Evolutionary conservation across 2,797 vertebrate species (phyloP).

Genomic region (Darevskia nairensis): DNA sequence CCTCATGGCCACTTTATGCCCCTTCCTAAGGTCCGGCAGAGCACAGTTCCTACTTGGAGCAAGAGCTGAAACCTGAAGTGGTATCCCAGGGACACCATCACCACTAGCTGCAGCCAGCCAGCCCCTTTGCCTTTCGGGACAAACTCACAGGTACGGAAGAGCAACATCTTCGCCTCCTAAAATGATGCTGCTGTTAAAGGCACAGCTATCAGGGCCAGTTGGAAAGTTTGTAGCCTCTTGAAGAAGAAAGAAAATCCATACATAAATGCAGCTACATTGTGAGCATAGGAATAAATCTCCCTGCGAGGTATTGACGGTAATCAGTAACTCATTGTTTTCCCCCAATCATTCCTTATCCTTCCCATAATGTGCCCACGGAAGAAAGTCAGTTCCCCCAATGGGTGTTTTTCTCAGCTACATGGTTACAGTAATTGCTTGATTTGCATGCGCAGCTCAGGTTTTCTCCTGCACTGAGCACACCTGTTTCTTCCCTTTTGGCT

Average conservation of each 20-base stretch:
- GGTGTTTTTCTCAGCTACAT: not conserved
- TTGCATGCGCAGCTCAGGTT: conserved; percentile 9
- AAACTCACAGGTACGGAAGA: not conserved
- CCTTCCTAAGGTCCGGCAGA: not conserved
- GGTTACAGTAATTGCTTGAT: conserved; percentile 21
- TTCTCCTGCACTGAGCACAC: not conserved
- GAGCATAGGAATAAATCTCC: not conserved
- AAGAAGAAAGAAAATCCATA: not conserved
- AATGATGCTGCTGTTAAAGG: not conserved
- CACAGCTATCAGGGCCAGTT: not conserved
- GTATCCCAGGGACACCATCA: not conserved
- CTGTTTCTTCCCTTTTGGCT: conserved; percentile 18
- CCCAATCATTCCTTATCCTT: not conserved
- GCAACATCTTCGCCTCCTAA: not conserved
- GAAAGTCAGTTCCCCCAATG: not conserved
- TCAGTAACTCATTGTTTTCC: conserved; percentile 18
- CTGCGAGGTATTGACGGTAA: conserved; percentile 17
- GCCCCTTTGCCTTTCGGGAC: not conserved
- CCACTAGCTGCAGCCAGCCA: not conserved
- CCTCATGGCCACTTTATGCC: not conserved
- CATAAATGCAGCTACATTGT: not conserved
- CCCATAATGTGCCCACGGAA: not conserved
- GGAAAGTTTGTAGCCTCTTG: not conserved
- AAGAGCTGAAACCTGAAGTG: not conserved
- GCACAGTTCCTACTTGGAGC: not conserved